Conservation (phyloP, 2,113 vertebrate genomes). For the Cichladusa arquata region DNA sequence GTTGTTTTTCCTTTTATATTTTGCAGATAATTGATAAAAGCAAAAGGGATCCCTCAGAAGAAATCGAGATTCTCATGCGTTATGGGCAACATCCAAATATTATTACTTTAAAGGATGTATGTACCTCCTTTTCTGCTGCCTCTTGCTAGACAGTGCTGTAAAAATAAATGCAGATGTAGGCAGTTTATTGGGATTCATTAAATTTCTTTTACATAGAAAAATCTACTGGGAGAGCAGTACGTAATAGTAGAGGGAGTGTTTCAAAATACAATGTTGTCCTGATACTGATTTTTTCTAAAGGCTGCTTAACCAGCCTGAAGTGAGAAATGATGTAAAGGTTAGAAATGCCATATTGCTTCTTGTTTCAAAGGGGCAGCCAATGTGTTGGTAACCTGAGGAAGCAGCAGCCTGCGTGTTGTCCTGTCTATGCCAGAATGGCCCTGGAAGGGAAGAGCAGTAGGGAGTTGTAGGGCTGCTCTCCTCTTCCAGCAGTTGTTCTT, state of each 20-base stretch:
- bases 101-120: constrained; percentile 95
- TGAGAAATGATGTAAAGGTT: neutral
- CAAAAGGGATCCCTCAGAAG: constrained; percentile 95
- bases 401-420: neutral
- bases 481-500: neutral
- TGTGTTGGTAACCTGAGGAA: neutral
- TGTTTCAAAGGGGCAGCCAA: neutral
- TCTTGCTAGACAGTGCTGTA: neutral
- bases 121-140: constrained; percentile 47
- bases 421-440: neutral
- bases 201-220: neutral
- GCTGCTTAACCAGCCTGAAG: neutral
- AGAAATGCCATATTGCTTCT: neutral
- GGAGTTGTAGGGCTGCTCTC: neutral
- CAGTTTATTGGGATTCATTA: neutral
- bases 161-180: neutral
- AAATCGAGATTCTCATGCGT: constrained; percentile 97
- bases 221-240: neutral
- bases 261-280: neutral
- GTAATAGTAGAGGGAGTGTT: neutral
- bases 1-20: constrained; percentile 8
- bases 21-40: constrained; percentile 96
- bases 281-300: neutral
- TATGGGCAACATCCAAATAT: constrained; percentile 97
- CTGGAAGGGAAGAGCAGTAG: neutral